Base-by-base conservation (phyloP, 2,888 invertebrate genomes). In the Theristus sp. region DNA sequence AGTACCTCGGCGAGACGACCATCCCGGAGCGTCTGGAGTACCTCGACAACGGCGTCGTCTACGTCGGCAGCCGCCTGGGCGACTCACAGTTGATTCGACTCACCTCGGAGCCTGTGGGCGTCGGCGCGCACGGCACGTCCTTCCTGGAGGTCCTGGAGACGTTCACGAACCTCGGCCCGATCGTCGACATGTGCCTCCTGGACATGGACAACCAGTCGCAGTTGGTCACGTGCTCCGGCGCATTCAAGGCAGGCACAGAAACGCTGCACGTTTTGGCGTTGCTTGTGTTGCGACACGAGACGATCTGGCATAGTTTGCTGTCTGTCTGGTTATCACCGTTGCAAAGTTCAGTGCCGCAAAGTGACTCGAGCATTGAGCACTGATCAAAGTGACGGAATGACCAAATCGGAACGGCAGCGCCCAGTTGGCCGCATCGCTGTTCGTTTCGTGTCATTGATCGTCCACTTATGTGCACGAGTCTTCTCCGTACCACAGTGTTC, bases 21-120 rank as follows among this genome's bases (percentile, higher is more conserved):
- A 90, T 93, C 63, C 93, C 98, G 0, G 94, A 96, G 75, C 91
- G 93, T 72, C 86, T 98, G 73, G 93, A 93, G 0, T 98, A 98
- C 76, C 79, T 98, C 64, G 98, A 98, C 77, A 98, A 98, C 76
- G 93, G 94, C 17, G 94, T 98, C 13, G 84, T 98, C 29, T 98
- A 77, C 66, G 73, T 98, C 67, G 98, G 96, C 0, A 94, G 94
- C 0, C 82, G 93, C 22, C 81, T 96, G 59, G 98, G 98, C 0
- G 98, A 98, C 76, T 94, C 93, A 0, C 94, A 96, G 65, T 79
- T 98, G 3, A 85, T 98, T 25, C 75, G 76, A 67, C 75, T 78
- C 60, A 61, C 65, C 46, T 46, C 64, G 10, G 65, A 64, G 53
- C 67, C 67, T 1, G n/a, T n/a, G n/a, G n/a, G n/a, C n/a, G n/a